phyloP scores from a whole-genome alignment of 2,797 vertebrate genomes.

The Syngnathus acus region DNA sequence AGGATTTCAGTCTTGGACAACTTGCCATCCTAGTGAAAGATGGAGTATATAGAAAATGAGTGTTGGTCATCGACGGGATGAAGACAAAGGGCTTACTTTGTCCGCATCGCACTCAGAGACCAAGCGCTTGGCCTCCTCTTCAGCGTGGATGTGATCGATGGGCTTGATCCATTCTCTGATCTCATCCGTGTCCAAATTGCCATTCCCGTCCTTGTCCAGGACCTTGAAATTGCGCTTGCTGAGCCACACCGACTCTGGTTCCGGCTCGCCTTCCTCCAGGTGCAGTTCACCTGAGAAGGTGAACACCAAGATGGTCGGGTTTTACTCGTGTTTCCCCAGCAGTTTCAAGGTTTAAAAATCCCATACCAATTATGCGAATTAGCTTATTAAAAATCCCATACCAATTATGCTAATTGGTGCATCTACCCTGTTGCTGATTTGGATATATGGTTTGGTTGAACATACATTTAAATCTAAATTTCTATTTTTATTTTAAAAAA shows the following conservation, averaged over 20 bases:
- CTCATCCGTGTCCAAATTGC: slow-evolving; percentile 94
- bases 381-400: too few relatives aligned
- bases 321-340: not conserved
- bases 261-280: slow-evolving; percentile 83
- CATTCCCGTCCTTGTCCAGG: slow-evolving; percentile 91
- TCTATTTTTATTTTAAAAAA: too few relatives aligned
- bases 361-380: too few relatives aligned
- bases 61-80: too few relatives aligned
- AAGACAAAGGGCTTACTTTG: slow-evolving; percentile 68
- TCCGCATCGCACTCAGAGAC: slow-evolving; percentile 90
- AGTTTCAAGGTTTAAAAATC: too few relatives aligned
- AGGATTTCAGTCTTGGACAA: too few relatives aligned
- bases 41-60: too few relatives aligned
- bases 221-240: slow-evolving; percentile 95
- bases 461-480: too few relatives aligned
- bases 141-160: slow-evolving; percentile 91
- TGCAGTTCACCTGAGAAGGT: slow-evolving; percentile 86
- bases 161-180: slow-evolving; percentile 96
- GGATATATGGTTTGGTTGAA: too few relatives aligned
- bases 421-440: too few relatives aligned
- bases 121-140: slow-evolving; percentile 90
- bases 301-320: not conserved
- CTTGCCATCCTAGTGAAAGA: too few relatives aligned
- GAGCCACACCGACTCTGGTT: slow-evolving; percentile 93
- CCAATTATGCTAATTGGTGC: too few relatives aligned